These are phyloP conservation scores for Melieria crassipennis DNA, from an alignment of 2,888 invertebrate species.

Conservation along the genomic window DNA sequence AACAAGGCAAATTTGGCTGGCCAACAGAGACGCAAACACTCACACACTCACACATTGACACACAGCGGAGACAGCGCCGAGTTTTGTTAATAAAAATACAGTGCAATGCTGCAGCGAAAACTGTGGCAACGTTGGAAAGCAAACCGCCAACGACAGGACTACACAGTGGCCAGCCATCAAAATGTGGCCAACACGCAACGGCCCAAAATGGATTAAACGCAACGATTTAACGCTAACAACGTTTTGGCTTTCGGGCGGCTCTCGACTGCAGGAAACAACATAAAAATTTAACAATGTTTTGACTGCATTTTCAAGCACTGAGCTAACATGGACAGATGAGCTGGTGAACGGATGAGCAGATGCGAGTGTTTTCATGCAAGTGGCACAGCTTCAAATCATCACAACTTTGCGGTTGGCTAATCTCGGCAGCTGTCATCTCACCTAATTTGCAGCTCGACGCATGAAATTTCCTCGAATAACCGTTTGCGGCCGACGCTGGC, in stretches of 20 bases:
- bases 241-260: no score
- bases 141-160: conserved; percentile 5
- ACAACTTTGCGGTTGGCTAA: conserved; percentile 62
- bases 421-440: conserved; percentile 54
- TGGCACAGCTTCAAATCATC: conserved; percentile 44
- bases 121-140: conserved; percentile 17
- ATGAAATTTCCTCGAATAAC: neutral
- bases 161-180: conserved; percentile 11
- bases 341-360: no score
- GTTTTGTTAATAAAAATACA: no score
- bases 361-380: neutral
- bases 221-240: no score
- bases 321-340: no score
- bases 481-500: neutral
- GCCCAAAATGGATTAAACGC: no score
- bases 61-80: neutral
- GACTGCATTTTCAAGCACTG: conserved; percentile 24
- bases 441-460: conserved; percentile 11
- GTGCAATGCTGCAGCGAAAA: conserved; percentile 7
- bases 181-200: neutral
- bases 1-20: no score
- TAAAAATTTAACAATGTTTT: conserved; percentile 12
- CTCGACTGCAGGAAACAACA: no score
- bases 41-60: neutral
- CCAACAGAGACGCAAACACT: neutral